Evolutionary conservation across 1,140 invertebrate species (phyloP).

Genomic region (Cyclina sinensis): DNA sequence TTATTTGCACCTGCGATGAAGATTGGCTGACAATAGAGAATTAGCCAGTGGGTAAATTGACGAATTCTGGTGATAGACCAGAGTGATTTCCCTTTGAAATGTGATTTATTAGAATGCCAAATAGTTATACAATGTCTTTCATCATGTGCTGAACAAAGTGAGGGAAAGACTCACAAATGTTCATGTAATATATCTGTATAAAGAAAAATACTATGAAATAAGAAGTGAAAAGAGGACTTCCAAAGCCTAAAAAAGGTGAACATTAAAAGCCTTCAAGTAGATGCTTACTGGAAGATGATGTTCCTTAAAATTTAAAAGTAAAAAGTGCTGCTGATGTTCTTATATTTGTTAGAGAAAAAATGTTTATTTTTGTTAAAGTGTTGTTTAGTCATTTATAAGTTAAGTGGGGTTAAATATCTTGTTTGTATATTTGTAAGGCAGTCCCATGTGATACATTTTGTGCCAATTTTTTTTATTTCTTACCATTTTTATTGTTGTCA

Average conservation of each 20-base stretch:
- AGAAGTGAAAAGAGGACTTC: neutral
- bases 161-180: slow-evolving; percentile 25
- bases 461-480: slow-evolving; percentile 33
- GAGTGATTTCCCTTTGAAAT: slow-evolving; percentile 4
- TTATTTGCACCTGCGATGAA: neutral
- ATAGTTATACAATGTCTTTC: slow-evolving; percentile 49
- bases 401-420: neutral
- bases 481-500: slow-evolving; percentile 32
- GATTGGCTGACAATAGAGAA: neutral
- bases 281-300: neutral
- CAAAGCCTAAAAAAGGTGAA: neutral
- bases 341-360: slow-evolving; percentile 5
- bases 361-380: slow-evolving; percentile 10
- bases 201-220: neutral
- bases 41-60: neutral
- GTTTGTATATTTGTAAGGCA: slow-evolving; percentile 13
- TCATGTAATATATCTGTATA: neutral
- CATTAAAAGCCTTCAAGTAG: neutral
- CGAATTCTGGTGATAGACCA: neutral
- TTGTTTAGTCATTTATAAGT: neutral
- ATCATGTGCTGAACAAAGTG: neutral
- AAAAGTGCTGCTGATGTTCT: neutral
- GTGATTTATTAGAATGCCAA: slow-evolving; percentile 32
- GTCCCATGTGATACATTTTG: slow-evolving; percentile 23
- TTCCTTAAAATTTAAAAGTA: slow-evolving; percentile 8